Base-by-base conservation (phyloP, 2,888 invertebrate genomes). In the Pristionchus entomophagus region DNA sequence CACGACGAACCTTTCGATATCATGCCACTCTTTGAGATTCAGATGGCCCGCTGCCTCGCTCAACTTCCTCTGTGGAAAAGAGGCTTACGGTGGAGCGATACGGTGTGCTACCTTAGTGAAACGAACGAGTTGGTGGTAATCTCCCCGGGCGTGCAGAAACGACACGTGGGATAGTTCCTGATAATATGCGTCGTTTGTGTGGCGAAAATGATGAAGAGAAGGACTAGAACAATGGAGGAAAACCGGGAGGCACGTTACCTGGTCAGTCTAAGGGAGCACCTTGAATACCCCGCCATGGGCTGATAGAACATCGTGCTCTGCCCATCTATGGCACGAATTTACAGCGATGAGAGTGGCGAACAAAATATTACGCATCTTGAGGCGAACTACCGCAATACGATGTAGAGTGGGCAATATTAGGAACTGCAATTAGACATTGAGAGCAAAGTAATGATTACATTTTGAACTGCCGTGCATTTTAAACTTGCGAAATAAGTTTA, bases 201-300 rank as follows among this genome's bases (percentile, higher is more conserved):
- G 26, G 12, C 29, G 17, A 29, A n/a, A 29, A 35, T 56, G 56
- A 22, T 22, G 56, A 38, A 19, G 62, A 22, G n/a, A 69, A 12
- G 38, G 38, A 17, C n/a, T n/a, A 56, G 53, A 38, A 10, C 35
- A 53, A 32, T 4, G 19, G 22, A 56, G 35, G 35, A 14, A 35
- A 56, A 53, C 53, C n/a, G 53, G n/a, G n/a, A n/a, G n/a, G n/a
- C n/a, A n/a, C 56, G 45, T 14, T 12, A 83, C 83, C 83, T 84
- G n/a, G 17, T 29, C 0, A 35, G 84, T 73, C 84, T 73, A 84
- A 32, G 49, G 69, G 51, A 84, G 84, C 26, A 53, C 73, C 22
- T 38, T 49, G 69, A 84, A 51, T 29, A 84, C 53, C 73, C 69
- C 73, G 17, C 53, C 51, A 53, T 84, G 84, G 22, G 84, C 69